These are phyloP conservation scores for Leptopilina clavipes DNA, from an alignment of 1,140 invertebrate genomes.

Conservation along the genomic window DNA sequence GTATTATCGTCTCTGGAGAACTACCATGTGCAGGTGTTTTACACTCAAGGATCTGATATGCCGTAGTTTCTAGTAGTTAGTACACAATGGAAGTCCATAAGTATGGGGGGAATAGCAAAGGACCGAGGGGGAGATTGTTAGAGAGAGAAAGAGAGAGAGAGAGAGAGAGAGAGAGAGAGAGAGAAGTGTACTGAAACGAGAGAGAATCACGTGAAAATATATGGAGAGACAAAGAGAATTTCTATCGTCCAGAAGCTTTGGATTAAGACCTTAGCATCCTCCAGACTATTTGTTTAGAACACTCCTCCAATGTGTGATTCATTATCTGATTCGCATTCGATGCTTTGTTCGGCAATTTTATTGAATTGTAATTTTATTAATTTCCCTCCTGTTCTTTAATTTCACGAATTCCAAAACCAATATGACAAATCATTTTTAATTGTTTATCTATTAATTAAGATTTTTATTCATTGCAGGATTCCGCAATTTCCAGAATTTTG, in stretches of 20 bases:
- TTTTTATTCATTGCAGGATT: too few species aligned
- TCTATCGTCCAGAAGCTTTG: constrained; percentile 13
- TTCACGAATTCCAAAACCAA: too few species aligned
- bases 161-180: neutral
- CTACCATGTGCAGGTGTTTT: constrained; percentile 37
- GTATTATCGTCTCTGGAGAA: constrained; percentile 34
- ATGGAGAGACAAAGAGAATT: constrained; percentile 24
- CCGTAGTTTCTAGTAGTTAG: constrained; percentile 23
- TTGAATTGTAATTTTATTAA: too few species aligned
- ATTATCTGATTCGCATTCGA: constrained; percentile 13
- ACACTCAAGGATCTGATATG: constrained; percentile 34
- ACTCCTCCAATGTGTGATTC: constrained; percentile 3
- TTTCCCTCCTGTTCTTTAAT: too few species aligned
- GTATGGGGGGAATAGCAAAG: constrained; percentile 1
- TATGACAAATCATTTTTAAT: too few species aligned
- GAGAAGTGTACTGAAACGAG: too few species aligned
- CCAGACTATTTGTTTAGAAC: constrained; percentile 19
- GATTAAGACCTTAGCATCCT: constrained; percentile 20
- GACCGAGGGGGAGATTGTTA: neutral
- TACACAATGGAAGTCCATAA: constrained; percentile 33
- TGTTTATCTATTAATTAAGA: too few species aligned
- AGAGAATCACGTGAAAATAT: neutral
- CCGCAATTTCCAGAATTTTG: too few species aligned
- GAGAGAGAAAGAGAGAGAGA: neutral
- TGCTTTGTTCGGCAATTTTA: neutral